Evolutionary conservation across 2,888 invertebrate species (phyloP).

Genomic region (Uloborus plumipes): DNA sequence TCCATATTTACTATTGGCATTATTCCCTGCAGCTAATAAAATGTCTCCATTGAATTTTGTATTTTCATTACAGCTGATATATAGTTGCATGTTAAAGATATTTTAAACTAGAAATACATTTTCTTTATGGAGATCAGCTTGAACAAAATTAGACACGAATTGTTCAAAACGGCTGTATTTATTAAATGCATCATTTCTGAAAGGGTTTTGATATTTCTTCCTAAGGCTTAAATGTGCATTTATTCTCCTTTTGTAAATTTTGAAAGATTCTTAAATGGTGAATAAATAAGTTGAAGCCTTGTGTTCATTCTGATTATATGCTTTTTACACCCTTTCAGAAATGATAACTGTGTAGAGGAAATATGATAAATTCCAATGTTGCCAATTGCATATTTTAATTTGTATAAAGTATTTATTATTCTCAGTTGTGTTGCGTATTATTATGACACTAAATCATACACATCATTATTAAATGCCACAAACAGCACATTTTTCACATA

Average conservation of each 20-base stretch:
- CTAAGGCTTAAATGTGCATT: not conserved
- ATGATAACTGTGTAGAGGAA: constrained; percentile 54
- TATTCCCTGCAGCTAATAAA: constrained; percentile 52
- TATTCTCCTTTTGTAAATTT: no score
- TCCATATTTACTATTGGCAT: constrained; percentile 16
- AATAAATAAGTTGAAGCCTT: no score
- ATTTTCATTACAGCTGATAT: constrained; percentile 45
- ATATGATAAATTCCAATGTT: constrained; percentile 61
- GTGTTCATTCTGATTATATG: no score
- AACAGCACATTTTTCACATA: no score
- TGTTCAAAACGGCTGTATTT: constrained; percentile 55
- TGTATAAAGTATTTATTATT: constrained; percentile 65
- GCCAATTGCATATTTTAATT: constrained; percentile 63
- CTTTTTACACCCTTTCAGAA: constrained; percentile 37
- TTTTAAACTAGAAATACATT: constrained; percentile 41
- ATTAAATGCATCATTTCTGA: constrained; percentile 56
- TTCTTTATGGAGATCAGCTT: constrained; percentile 50
- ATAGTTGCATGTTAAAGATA: constrained; percentile 58
- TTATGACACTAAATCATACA: no score
- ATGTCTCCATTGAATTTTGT: constrained; percentile 43
- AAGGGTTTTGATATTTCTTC: constrained; percentile 18
- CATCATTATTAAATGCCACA: no score
- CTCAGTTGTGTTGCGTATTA: constrained; percentile 14
- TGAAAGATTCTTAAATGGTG: no score
- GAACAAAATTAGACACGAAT: constrained; percentile 49